Base-by-base conservation (phyloP, 1,140 invertebrate genomes). In the Drosophila littoralis region DNA sequence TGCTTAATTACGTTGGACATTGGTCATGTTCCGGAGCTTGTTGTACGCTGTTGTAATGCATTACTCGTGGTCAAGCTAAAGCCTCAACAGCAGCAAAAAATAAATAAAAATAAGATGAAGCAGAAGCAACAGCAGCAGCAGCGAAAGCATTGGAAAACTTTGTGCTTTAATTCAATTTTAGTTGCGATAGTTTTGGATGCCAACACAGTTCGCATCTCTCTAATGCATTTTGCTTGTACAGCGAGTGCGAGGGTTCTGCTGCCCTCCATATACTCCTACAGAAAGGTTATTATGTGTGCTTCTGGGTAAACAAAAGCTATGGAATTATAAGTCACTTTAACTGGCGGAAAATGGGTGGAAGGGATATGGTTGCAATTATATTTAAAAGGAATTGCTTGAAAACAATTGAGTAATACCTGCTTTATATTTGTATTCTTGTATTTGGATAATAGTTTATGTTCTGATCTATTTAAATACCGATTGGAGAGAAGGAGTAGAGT, bases 211-310 rank as follows among this genome's bases (percentile, higher is more conserved):
- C 43, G 13, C 45, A 33, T 42, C 45, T 13, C 59, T 69, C 82
- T 86, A 86, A 86, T 86, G 82, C 82, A 86, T 63, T 86, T 86
- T 86, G 60, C 83, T 86, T 86, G 82, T 86, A 52, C 64, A 63
- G 60, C 78, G 69, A 85, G 81, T 43, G 59, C 13, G 46, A 17
- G 10, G 46, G 6, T 12, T 45, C 38, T 63, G 59, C 51, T 33
- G 46, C 36, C 52, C 33, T 6, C 28, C 36, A 22, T 33, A 42
- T 59, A 59, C 35, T 8, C 54, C 51, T 55, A 10, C 17, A 7
- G 6, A n/a, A 4, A 42, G 9, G 15, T 22, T 8, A n/a, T 13
- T n/a, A 42, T 28, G 22, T 4, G 22, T 28, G 22, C 0, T 28
- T 28, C 3, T 28, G 22, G 22, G 22, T 28, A 28, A 28, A 5